These are phyloP conservation scores for Drosophila macrospina DNA, from an alignment of 2,888 invertebrate genomes.

Conservation along the genomic window DNA sequence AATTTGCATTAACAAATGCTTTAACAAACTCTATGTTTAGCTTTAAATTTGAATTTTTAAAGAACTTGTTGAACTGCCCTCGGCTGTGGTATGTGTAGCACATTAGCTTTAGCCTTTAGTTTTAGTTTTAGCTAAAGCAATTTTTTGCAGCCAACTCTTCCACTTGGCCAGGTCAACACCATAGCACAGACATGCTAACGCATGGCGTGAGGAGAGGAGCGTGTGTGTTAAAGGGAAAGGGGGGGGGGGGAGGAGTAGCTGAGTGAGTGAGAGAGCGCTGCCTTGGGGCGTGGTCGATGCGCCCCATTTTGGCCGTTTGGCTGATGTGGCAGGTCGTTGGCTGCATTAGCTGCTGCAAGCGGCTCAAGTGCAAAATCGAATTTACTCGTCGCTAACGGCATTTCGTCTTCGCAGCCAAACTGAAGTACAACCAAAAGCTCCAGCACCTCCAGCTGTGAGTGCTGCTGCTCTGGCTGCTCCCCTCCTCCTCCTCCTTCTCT, in stretches of 20 bases:
- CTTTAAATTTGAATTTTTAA: too few species aligned
- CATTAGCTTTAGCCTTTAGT: slow-evolving; percentile 64
- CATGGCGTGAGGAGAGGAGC: background rate
- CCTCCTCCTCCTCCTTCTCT: background rate
- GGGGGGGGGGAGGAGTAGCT: background rate
- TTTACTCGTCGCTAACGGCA: slow-evolving; percentile 76
- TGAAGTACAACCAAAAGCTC: slow-evolving; percentile 27
- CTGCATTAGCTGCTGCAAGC: slow-evolving; percentile 74
- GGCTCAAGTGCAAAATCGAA: slow-evolving; percentile 81
- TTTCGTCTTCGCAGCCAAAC: slow-evolving; percentile 73
- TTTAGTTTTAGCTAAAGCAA: slow-evolving; percentile 52
- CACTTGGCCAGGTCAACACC: slow-evolving; percentile 54
- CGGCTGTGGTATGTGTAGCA: slow-evolving; percentile 46
- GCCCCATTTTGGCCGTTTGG: slow-evolving; percentile 32
- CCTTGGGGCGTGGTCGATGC: slow-evolving; percentile 11
- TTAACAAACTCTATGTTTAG: too few species aligned
- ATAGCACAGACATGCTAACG: slow-evolving; percentile 3
- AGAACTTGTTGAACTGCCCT: slow-evolving; percentile 18
- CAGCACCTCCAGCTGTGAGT: slow-evolving; percentile 4
- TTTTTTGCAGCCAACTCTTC: slow-evolving; percentile 59
- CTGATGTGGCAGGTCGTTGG: slow-evolving; percentile 61
- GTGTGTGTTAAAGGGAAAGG: background rate
- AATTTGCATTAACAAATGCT: too few species aligned
- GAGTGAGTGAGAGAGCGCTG: slow-evolving; percentile 1
- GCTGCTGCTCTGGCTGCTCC: background rate